These are phyloP conservation scores for Neodon shergylaensis DNA, from an alignment of 2,113 vertebrate species.

Conservation along the genomic window DNA sequence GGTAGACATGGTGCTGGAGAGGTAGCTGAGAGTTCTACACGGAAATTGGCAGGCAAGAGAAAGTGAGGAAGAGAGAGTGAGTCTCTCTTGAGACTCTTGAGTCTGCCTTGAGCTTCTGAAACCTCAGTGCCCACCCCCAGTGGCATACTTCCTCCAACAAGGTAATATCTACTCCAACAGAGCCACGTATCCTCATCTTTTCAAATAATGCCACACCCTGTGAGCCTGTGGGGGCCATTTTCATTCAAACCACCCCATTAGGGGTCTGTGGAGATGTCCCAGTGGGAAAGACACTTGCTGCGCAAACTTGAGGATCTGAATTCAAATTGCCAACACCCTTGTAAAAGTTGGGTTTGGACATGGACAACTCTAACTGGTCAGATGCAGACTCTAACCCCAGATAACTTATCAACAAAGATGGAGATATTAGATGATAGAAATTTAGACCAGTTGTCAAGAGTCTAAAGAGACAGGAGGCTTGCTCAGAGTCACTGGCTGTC, in stretches of 20 bases:
- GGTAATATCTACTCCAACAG: not conserved
- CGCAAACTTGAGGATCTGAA: not conserved
- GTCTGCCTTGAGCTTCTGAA: not conserved
- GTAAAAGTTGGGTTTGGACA: not conserved
- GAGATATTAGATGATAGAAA: not conserved
- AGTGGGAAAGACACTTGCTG: too few species aligned
- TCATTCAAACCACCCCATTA: not conserved
- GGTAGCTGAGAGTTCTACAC: not conserved
- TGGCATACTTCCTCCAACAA: not conserved
- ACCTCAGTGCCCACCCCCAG: not conserved
- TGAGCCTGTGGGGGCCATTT: not conserved
- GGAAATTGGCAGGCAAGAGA: not conserved
- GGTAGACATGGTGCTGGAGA: not conserved
- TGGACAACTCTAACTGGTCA: not conserved
- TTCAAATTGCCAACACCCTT: not conserved
- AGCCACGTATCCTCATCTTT: not conserved
- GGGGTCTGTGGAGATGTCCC: not conserved
- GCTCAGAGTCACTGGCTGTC: not conserved
- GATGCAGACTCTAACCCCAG: not conserved
- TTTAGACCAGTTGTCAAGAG: not conserved
- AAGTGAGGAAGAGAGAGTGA: not conserved
- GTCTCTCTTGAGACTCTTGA: not conserved
- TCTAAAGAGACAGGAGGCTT: not conserved
- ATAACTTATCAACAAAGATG: not conserved
- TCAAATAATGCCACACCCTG: not conserved